Conservation (phyloP, 2,797 vertebrate genomes). For the Brotogeris chrysoptera region DNA sequence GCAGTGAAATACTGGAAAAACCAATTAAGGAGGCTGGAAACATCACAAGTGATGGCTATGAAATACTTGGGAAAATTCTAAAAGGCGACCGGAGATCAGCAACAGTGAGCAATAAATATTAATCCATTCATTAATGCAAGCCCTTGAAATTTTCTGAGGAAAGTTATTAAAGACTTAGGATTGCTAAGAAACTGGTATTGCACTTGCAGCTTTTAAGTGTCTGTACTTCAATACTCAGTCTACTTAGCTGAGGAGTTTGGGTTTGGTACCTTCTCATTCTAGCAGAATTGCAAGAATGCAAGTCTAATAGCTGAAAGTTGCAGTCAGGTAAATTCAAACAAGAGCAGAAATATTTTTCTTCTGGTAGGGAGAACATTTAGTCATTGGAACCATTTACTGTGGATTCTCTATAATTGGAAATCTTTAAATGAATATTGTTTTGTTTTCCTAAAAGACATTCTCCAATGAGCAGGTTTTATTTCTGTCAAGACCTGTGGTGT, state of each 20-base stretch:
- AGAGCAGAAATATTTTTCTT: not conserved
- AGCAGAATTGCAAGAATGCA: not conserved
- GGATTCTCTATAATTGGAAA: not conserved
- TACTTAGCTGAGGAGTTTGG: not conserved
- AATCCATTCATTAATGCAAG: not conserved
- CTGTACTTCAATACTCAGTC: not conserved
- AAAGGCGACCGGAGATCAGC: slow-evolving; percentile 86
- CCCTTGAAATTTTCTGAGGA: not conserved
- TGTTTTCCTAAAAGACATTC: not conserved
- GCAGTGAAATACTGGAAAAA: slow-evolving; percentile 89
- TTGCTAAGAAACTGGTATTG: not conserved
- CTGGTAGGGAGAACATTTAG: not conserved
- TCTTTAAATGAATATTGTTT: not conserved
- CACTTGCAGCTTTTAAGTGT: not conserved
- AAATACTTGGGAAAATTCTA: slow-evolving; percentile 93
- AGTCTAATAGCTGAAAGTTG: not conserved
- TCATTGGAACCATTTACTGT: not conserved
- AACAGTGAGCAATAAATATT: slow-evolving; percentile 80
- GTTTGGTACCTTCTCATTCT: not conserved
- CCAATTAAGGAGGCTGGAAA: slow-evolving; percentile 87
- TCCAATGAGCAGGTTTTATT: not conserved
- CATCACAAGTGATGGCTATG: slow-evolving; percentile 90
- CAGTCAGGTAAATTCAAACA: not conserved
- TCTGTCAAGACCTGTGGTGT: not conserved
- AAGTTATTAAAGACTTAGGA: not conserved